Conservation (phyloP, 2,797 vertebrate species). For the Notolepis coatsorum region DNA sequence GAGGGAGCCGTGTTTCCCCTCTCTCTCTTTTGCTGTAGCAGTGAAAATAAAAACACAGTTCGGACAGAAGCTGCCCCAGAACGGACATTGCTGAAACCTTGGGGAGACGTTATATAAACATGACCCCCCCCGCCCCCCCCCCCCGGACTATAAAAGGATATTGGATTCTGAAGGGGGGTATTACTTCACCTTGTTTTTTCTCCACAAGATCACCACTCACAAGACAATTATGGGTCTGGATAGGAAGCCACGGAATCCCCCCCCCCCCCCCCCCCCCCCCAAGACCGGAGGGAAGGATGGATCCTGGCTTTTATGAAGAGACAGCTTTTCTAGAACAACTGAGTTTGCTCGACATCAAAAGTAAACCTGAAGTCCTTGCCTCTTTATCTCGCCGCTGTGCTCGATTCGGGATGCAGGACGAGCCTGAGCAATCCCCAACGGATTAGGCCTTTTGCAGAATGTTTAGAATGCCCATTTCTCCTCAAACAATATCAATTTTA, state of each 20-base stretch:
- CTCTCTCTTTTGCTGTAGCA: constrained; percentile 17
- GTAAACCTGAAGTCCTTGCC: not conserved
- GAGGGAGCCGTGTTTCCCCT: not conserved
- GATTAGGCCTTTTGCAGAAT: too few relatives aligned
- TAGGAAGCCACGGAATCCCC: not conserved
- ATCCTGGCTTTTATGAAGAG: not conserved
- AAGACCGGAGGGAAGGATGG: not conserved
- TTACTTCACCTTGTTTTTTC: constrained; percentile 48
- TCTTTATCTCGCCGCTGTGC: not conserved
- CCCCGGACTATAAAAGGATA: constrained; percentile 54
- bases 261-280: not conserved
- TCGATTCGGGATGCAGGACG: too few relatives aligned
- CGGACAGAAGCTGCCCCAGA: constrained; percentile 31
- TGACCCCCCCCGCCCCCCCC: constrained; percentile 22
- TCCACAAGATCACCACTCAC: constrained; percentile 30
- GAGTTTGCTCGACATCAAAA: not conserved
- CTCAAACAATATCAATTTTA: too few relatives aligned
- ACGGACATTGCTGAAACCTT: constrained; percentile 22
- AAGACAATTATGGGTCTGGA: constrained; percentile 36
- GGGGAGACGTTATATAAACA: constrained; percentile 46
- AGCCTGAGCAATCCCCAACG: too few relatives aligned
- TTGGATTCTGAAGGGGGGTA: constrained; percentile 58
- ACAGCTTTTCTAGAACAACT: not conserved
- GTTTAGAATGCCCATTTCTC: too few relatives aligned
- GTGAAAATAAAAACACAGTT: constrained; percentile 58